Percentiles rank a stretch among this genome's conserved stretches.
These are phyloP conservation scores for Intoshia linei DNA, from an alignment of 1,140 invertebrate species.

Conservation along the genomic window DNA sequence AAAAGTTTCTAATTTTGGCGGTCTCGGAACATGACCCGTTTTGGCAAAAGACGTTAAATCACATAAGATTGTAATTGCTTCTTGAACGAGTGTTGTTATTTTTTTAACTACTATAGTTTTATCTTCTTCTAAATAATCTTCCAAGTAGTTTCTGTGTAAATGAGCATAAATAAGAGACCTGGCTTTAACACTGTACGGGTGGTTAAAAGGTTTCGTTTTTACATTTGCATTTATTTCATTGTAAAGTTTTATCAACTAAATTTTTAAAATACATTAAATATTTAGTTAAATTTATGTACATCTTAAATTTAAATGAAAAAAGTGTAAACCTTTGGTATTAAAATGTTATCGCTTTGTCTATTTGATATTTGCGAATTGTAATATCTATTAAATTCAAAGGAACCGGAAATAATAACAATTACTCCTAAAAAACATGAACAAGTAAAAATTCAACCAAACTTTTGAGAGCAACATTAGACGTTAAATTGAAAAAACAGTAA, in stretches of 20 bases:
- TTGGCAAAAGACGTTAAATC: neutral
- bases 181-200: constrained; percentile 77
- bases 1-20: constrained; percentile 64
- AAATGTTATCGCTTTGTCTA: constrained; percentile 61
- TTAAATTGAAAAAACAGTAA: constrained; percentile 72
- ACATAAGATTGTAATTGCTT: neutral
- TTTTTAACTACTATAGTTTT: constrained; percentile 14
- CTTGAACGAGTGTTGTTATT: neutral
- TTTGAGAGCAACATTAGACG: constrained; percentile 64
- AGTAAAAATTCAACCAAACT: constrained; percentile 16
- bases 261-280: constrained; percentile 10
- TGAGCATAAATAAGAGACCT: constrained; percentile 69
- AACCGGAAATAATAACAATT: constrained; percentile 71
- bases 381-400: constrained; percentile 66
- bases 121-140: constrained; percentile 35
- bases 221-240: constrained; percentile 68
- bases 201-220: constrained; percentile 59
- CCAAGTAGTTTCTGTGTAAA: constrained; percentile 21
- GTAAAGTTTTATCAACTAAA: constrained; percentile 52
- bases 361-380: constrained; percentile 74
- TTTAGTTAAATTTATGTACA: neutral
- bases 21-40: constrained; percentile 27
- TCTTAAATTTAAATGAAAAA: neutral
- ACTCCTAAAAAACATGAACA: constrained; percentile 28
- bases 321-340: constrained; percentile 46